Evolutionary conservation across 2,888 invertebrate genomes (phyloP).

Genomic region (Smittia aterrima): DNA sequence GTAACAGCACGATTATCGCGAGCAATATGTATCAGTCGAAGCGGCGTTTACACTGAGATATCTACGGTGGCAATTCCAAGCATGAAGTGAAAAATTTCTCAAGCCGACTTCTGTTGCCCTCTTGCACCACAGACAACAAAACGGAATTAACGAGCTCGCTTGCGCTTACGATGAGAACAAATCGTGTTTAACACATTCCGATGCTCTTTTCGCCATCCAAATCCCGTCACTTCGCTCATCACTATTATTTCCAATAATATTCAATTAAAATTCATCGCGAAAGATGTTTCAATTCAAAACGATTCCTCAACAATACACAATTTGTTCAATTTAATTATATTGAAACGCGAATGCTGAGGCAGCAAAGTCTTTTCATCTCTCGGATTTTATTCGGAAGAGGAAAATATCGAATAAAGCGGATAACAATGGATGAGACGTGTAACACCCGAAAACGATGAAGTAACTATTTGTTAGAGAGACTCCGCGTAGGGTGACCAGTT

Average conservation of each 20-base stretch:
- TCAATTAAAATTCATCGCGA: slow-evolving; percentile 20
- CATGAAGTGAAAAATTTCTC: neutral
- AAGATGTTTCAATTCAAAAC: neutral
- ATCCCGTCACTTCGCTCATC: neutral
- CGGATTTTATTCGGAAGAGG: neutral
- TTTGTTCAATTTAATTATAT: slow-evolving; percentile 12
- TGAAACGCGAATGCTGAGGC: neutral
- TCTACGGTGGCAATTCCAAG: neutral
- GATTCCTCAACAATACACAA: neutral
- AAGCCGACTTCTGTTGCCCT: neutral
- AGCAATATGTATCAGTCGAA: neutral
- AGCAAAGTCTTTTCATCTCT: neutral
- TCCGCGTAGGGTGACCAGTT: too few species aligned
- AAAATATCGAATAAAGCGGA: neutral
- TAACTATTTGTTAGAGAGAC: neutral
- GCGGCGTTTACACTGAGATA: neutral
- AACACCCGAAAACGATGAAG: neutral
- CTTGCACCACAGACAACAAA: neutral
- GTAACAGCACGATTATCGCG: slow-evolving; percentile 14
- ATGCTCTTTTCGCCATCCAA: too few species aligned
- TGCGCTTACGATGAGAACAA: neutral
- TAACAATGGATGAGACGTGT: slow-evolving; percentile 4
- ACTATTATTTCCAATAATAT: slow-evolving; percentile 9
- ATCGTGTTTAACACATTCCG: slow-evolving; percentile 15
- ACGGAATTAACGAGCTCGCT: neutral